Percentiles rank a stretch among this genome's conserved stretches.
phyloP scores from a whole-genome alignment of 1,140 invertebrate genomes.

The Aphis gossypii region DNA sequence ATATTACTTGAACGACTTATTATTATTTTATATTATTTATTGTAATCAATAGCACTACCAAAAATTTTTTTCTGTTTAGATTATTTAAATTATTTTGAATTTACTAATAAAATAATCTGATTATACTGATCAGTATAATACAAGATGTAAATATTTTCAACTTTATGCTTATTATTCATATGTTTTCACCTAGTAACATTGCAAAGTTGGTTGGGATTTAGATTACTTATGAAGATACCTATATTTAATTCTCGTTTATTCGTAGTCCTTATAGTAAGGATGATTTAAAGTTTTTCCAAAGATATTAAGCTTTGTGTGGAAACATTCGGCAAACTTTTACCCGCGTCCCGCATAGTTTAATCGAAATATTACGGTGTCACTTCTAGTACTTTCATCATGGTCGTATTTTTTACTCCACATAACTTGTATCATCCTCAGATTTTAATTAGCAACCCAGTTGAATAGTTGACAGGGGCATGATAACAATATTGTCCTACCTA shows the following conservation, averaged over 20 bases:
- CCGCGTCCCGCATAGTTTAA: conserved; percentile 11
- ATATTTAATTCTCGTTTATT: neutral
- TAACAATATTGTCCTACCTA: neutral
- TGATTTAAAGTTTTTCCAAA: conserved; percentile 35
- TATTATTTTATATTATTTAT: neutral
- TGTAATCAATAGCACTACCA: too few species aligned
- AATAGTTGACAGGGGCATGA: neutral
- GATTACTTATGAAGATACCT: neutral
- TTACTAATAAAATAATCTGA: neutral
- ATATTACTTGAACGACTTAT: neutral
- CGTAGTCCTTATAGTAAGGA: neutral
- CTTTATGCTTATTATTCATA: neutral
- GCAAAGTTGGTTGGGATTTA: neutral
- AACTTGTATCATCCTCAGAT: neutral
- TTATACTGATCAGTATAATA: neutral
- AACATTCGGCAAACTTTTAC: conserved; percentile 23
- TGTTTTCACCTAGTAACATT: neutral
- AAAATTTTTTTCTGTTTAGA: neutral
- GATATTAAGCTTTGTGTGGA: neutral
- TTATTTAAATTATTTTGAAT: neutral
- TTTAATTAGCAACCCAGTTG: conserved; percentile 21
- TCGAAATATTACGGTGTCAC: conserved; percentile 2
- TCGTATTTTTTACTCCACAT: neutral
- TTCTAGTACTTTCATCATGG: conserved; percentile 3
- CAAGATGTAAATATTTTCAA: neutral